These are phyloP conservation scores for Yponomeuta cagnagella DNA, from an alignment of 2,888 invertebrate species.

Conservation along the genomic window DNA sequence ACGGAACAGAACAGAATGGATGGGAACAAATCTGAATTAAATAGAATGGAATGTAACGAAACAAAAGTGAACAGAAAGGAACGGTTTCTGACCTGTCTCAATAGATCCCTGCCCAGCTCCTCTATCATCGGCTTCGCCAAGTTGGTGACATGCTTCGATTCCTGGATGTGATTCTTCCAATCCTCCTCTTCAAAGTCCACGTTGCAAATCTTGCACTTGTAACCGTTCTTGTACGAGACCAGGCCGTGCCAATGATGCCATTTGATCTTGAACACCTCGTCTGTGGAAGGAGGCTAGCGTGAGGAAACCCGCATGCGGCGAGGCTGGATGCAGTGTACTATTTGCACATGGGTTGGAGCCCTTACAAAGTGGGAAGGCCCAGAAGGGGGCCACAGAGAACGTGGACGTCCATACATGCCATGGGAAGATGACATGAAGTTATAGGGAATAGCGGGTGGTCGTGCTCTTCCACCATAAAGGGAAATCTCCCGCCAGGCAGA, in stretches of 20 bases:
- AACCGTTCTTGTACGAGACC: conserved; percentile 6
- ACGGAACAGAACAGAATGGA: too few relatives aligned
- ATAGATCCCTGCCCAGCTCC: neutral
- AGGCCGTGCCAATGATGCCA: conserved; percentile 29
- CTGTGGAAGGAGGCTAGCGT: neutral
- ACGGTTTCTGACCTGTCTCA: neutral
- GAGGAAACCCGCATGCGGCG: neutral
- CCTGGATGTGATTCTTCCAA: conserved; percentile 20
- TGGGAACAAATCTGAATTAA: too few relatives aligned
- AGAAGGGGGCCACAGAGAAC: too few relatives aligned
- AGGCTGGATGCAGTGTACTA: too few relatives aligned
- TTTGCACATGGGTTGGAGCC: too few relatives aligned
- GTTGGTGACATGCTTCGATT: neutral
- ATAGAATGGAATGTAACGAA: too few relatives aligned
- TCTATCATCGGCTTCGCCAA: neutral
- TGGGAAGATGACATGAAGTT: too few relatives aligned
- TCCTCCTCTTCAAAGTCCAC: conserved; percentile 17
- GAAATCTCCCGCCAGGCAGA: too few relatives aligned
- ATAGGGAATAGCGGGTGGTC: too few relatives aligned
- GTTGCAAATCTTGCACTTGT: conserved; percentile 24
- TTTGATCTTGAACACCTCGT: conserved; percentile 23
- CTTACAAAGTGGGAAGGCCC: too few relatives aligned
- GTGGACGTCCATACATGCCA: too few relatives aligned
- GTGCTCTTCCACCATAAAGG: too few relatives aligned
- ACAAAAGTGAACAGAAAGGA: neutral